Evolutionary conservation across 2,888 invertebrate genomes (phyloP).

Genomic region (Chrysomela aeneicollis): DNA sequence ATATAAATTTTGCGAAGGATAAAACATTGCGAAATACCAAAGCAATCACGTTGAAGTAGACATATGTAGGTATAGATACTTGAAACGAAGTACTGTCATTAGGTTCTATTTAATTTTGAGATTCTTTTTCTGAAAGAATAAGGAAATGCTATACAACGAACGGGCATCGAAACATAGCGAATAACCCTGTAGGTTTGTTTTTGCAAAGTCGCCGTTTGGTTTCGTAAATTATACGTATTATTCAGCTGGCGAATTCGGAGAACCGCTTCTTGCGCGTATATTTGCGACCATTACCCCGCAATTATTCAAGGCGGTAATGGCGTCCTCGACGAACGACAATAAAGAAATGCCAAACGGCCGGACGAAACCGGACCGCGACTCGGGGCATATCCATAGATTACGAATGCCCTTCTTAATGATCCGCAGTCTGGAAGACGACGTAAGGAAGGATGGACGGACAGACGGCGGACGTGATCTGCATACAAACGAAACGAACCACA

Average conservation of each 20-base stretch:
- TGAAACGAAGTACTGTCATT: no score
- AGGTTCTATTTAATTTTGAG: no score
- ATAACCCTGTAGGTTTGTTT: no score
- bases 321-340: conserved; percentile 19
- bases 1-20: no score
- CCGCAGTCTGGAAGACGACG: conserved; percentile 39
- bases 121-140: no score
- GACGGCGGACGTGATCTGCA: conserved; percentile 45
- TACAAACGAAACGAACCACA: conserved; percentile 42
- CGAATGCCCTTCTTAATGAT: conserved; percentile 46
- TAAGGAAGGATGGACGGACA: background rate
- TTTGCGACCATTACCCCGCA: conserved; percentile 8
- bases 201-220: no score
- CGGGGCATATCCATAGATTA: conserved; percentile 38
- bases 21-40: no score
- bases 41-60: no score
- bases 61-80: no score
- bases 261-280: background rate
- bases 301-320: background rate
- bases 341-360: conserved; percentile 26
- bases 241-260: background rate
- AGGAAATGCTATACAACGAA: no score
- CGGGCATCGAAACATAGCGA: no score
- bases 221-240: no score
- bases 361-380: conserved; percentile 23